A percentile compares a stretch with the other conserved stretches of the same genome.
These are phyloP conservation scores for Gadopsis bispinosus DNA, from an alignment of 2,797 vertebrate species.

Conservation along the genomic window DNA sequence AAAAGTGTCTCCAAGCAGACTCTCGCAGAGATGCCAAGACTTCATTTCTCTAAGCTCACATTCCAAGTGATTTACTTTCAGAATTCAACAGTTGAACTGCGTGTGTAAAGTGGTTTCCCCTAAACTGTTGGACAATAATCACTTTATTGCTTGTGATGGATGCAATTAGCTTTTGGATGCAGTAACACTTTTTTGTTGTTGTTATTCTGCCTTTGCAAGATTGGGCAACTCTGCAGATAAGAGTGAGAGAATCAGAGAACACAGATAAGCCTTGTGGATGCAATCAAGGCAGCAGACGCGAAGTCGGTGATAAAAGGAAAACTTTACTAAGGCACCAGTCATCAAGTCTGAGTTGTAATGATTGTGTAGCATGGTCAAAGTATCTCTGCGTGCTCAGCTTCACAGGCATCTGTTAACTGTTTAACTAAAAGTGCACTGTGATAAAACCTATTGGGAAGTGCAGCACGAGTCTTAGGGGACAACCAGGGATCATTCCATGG, in stretches of 20 bases:
- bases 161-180: constrained; percentile 65
- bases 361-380: constrained; percentile 75
- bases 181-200: constrained; percentile 18
- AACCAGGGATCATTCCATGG: constrained; percentile 73
- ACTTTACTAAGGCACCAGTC: constrained; percentile 50
- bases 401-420: constrained; percentile 81
- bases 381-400: constrained; percentile 62
- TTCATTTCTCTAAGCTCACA: constrained; percentile 57
- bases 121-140: constrained; percentile 52
- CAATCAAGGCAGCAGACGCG: constrained; percentile 65
- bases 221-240: constrained; percentile 72
- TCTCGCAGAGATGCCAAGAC: constrained; percentile 56
- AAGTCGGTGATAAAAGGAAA: constrained; percentile 69
- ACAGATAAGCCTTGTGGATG: constrained; percentile 67
- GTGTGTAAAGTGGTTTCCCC: constrained; percentile 52
- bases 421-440: constrained; percentile 70
- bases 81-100: constrained; percentile 34
- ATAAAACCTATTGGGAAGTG: constrained; percentile 67
- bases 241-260: constrained; percentile 42
- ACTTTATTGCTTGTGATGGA: constrained; percentile 57
- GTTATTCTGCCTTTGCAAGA: constrained; percentile 51
- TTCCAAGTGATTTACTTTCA: constrained; percentile 62
- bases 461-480: constrained; percentile 66
- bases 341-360: constrained; percentile 53
- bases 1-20: constrained; percentile 61